Base-by-base conservation (phyloP, 1,140 invertebrate genomes). In the Drosophila pseudoananassae region DNA sequence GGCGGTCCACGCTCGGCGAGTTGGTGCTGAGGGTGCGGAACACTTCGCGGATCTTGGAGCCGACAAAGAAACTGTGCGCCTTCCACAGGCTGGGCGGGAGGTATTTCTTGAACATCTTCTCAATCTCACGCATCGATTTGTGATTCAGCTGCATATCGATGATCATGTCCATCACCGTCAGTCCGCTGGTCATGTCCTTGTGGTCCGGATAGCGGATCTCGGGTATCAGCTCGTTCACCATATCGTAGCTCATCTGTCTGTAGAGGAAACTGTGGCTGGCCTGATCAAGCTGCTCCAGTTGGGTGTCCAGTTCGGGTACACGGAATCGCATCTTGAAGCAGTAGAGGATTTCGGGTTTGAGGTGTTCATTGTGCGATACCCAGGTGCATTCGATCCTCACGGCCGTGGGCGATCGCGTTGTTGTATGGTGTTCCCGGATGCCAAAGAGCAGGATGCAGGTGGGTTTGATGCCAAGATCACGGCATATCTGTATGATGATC, bases 91-190 rank as follows among this genome's bases (percentile, higher is more conserved):
- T 94, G 91, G 95, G 96, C 0, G 97, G 96, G 69, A 97, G 94
- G 92, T 95, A 97, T 68, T 95, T 95, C 87, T 95, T 96, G 64
- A 96, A 97, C 64, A 96, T 94, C 63, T 93, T 94, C 83, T 96
- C 94, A 4, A 97, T 94, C 56, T 93, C 93, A 72, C 95, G 94
- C 17, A 94, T 88, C 47, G 94, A 36, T 4, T 36, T 36, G 10
- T 36, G 93, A 75, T 96, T 94, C 87, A 97, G 96, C 92, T 96
- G 95, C 59, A 94, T 93, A 10, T 95, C 95, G 72, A 94, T 94
- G 85, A 94, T 96, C 96, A 98, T 98, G 91, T 98, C 96, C 59
- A 95, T 94, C 36, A 97, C 96, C 8, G 96, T 96, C 36, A 98
- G 92, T 0, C 97, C 97, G 46, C 97, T 92, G 0, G 97, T 92